These are phyloP conservation scores for Orthosia gracilis DNA, from an alignment of 2,888 invertebrate genomes.

Conservation along the genomic window DNA sequence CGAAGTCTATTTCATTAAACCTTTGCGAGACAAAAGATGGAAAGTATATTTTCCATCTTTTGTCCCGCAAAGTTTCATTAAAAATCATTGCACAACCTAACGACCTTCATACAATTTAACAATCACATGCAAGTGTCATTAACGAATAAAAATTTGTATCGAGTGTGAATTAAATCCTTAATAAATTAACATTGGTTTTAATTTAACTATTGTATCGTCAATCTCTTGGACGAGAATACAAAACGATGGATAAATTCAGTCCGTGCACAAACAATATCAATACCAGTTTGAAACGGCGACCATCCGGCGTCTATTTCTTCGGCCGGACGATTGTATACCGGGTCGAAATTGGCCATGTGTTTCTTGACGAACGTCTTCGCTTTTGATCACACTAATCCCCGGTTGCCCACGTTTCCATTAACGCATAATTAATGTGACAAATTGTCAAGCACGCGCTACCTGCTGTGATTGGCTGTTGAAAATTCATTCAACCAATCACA, in stretches of 20 bases:
- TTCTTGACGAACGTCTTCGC: conserved; percentile 98
- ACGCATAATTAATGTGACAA: no score
- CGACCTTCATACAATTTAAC: no score
- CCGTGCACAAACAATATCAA: background rate
- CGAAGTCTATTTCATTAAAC: conserved; percentile 27
- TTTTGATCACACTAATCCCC: conserved; percentile 94
- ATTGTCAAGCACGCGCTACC: no score
- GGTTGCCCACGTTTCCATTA: no score
- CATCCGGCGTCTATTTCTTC: no score
- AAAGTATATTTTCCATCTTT: conserved; percentile 11
- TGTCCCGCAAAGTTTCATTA: conserved; percentile 12
- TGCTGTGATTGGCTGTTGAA: no score
- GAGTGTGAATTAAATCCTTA: conserved; percentile 14
- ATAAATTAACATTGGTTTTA: conserved; percentile 19
- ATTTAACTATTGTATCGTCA: conserved; percentile 14
- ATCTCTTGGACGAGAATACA: background rate
- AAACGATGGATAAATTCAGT: conserved; percentile 13
- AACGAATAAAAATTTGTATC: conserved; percentile 3
- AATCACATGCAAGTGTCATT: conserved; percentile 18
- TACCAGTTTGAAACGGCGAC: conserved; percentile 8
- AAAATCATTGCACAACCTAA: conserved; percentile 19
- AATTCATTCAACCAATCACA: no score
- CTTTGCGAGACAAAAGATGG: no score
- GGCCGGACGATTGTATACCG: conserved; percentile 93
- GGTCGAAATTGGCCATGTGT: conserved; percentile 98